A percentile compares a stretch with the other conserved stretches of the same genome.
Conservation (phyloP, 2,888 invertebrate species). For the Trisateles emortualis region DNA sequence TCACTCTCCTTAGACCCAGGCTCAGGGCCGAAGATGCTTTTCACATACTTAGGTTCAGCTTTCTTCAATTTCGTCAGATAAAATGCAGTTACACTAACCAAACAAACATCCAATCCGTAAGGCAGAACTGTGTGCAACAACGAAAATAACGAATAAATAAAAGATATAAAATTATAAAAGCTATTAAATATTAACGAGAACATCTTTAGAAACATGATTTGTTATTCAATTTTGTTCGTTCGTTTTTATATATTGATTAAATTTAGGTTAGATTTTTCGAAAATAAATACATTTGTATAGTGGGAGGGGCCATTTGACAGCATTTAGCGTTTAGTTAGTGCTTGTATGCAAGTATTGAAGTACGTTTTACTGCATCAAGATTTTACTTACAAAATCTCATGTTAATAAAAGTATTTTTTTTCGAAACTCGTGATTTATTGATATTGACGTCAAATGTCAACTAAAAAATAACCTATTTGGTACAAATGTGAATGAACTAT, state of each 20-base stretch:
- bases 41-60: slow-evolving; percentile 71
- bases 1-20: slow-evolving; percentile 76
- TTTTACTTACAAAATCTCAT: slow-evolving; percentile 16
- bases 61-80: slow-evolving; percentile 69
- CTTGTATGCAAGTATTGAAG: neutral
- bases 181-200: slow-evolving; percentile 60
- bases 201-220: slow-evolving; percentile 69
- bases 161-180: slow-evolving; percentile 59
- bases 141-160: slow-evolving; percentile 60
- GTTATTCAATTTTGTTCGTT: slow-evolving; percentile 58
- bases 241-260: slow-evolving; percentile 54
- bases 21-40: slow-evolving; percentile 85
- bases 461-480: too few relatives aligned
- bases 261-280: slow-evolving; percentile 62
- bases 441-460: too few relatives aligned
- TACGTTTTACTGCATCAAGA: slow-evolving; percentile 14
- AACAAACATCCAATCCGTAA: slow-evolving; percentile 72
- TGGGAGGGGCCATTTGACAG: slow-evolving; percentile 55
- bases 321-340: slow-evolving; percentile 35
- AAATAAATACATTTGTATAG: slow-evolving; percentile 65
- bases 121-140: slow-evolving; percentile 76
- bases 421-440: neutral
- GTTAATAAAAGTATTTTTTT: neutral
- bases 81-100: slow-evolving; percentile 70
- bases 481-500: too few relatives aligned